A percentile compares a stretch with the other conserved stretches of the same genome.
phyloP scores from a whole-genome alignment of 2,797 vertebrate genomes.

The Cygnus olor region DNA sequence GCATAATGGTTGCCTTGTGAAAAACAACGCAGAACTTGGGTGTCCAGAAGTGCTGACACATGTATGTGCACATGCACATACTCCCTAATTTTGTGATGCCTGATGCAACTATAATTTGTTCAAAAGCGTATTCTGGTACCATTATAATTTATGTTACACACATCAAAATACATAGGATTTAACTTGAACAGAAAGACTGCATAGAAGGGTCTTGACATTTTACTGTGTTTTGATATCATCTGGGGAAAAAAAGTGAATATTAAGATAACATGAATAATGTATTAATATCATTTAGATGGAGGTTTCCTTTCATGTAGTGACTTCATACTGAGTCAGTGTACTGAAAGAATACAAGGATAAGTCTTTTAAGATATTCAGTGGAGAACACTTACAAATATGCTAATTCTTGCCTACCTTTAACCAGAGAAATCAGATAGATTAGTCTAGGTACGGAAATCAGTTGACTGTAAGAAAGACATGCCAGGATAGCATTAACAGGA shows the following conservation, averaged over 20 bases:
- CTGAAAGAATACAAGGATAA: not conserved
- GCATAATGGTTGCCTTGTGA: not conserved
- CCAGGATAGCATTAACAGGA: not conserved
- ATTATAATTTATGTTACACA: not conserved
- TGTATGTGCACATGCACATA: accelerated
- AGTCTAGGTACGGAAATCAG: not conserved
- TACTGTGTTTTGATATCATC: not conserved
- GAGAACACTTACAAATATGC: not conserved
- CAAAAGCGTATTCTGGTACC: not conserved
- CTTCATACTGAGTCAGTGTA: not conserved
- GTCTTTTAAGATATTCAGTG: not conserved
- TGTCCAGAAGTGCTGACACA: not conserved
- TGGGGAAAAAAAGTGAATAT: not conserved
- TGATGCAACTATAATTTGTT: not conserved
- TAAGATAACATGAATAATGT: not conserved
- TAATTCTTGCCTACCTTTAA: not conserved
- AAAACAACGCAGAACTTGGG: accelerated
- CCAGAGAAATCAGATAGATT: not conserved
- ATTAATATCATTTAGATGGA: not conserved
- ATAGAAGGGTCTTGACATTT: not conserved
- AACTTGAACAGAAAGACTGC: not conserved
- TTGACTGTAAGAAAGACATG: not conserved
- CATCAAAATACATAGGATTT: not conserved
- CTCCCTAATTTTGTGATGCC: not conserved
- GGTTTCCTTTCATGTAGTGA: not conserved